These are phyloP conservation scores for Brachyhypopomus gauderio DNA, from an alignment of 2,113 vertebrate genomes.

Conservation along the genomic window DNA sequence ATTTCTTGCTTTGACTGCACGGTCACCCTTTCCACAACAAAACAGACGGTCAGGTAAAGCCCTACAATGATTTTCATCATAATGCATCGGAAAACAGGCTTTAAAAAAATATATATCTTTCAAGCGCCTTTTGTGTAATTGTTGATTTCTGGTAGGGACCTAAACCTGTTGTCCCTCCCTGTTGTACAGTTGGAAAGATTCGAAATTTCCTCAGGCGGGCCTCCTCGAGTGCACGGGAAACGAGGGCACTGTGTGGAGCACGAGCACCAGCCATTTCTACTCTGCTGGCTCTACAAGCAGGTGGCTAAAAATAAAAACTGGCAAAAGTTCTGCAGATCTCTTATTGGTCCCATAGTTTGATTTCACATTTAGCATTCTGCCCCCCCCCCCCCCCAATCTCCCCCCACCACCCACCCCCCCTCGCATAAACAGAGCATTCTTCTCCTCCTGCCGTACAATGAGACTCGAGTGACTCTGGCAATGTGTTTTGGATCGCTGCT, in stretches of 20 bases:
- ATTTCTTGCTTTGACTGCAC: slow-evolving; percentile 35
- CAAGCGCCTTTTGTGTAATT: neutral
- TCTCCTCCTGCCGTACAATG: slow-evolving; percentile 78
- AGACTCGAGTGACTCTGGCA: slow-evolving; percentile 84
- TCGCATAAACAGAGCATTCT: slow-evolving; percentile 81
- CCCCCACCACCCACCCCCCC: slow-evolving; percentile 73
- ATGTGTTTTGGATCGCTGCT: slow-evolving; percentile 81
- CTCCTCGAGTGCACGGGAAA: slow-evolving; percentile 52
- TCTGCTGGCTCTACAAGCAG: slow-evolving; percentile 68
- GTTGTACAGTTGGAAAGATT: slow-evolving; percentile 26
- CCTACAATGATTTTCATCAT: slow-evolving; percentile 3
- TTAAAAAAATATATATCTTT: neutral
- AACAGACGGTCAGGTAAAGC: slow-evolving; percentile 38
- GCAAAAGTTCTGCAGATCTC: slow-evolving; percentile 76
- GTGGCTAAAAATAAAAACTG: slow-evolving; percentile 81
- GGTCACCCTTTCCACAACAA: slow-evolving; percentile 14
- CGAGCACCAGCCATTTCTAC: slow-evolving; percentile 67
- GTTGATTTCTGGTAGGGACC: neutral
- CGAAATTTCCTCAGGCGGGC: slow-evolving; percentile 22
- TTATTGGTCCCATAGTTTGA: slow-evolving; percentile 81
- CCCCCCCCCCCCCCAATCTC: slow-evolving; percentile 44
- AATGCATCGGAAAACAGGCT: neutral
- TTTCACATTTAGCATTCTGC: slow-evolving; percentile 81
- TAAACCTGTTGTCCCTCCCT: neutral
- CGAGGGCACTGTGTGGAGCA: slow-evolving; percentile 65